phyloP scores from a whole-genome alignment of 2,888 invertebrate species.

The Ctena decussata region DNA sequence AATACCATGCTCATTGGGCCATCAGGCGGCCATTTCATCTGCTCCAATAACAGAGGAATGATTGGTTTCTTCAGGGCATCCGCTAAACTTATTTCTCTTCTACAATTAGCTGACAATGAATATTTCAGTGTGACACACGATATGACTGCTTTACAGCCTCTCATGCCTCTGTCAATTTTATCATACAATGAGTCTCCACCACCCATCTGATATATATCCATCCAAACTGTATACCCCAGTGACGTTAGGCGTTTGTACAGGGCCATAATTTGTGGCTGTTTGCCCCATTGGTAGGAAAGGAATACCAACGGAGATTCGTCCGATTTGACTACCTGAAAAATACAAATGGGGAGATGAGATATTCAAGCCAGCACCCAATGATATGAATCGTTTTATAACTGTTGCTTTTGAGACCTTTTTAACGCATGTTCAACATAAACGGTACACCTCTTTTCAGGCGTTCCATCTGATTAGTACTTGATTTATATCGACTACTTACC shows the following conservation, averaged over 20 bases:
- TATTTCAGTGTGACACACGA: conserved; percentile 85
- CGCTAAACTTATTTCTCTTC: conserved; percentile 83
- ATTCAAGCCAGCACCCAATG: too few relatives aligned
- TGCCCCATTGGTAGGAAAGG: conserved; percentile 86
- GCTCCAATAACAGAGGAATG: conserved; percentile 83
- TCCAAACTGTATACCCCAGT: conserved; percentile 83
- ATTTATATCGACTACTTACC: too few relatives aligned
- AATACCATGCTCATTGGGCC: conserved; percentile 85
- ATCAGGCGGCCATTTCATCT: conserved; percentile 83
- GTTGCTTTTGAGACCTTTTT: too few relatives aligned
- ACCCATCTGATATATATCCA: conserved; percentile 86
- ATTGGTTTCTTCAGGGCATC: conserved; percentile 85
- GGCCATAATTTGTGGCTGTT: conserved; percentile 81
- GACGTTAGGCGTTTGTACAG: conserved; percentile 78
- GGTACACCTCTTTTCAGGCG: too few relatives aligned
- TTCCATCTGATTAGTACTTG: too few relatives aligned
- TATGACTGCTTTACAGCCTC: conserved; percentile 80
- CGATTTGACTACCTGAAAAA: conserved; percentile 18
- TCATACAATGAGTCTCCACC: conserved; percentile 86
- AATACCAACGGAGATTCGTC: conserved; percentile 73
- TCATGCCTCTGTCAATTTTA: conserved; percentile 84
- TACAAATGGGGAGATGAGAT: not conserved
- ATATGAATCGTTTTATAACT: too few relatives aligned
- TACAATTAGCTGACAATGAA: conserved; percentile 84
- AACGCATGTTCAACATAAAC: too few relatives aligned